Percentiles rank a stretch among this genome's conserved stretches.
Conservation (phyloP, 2,888 invertebrate genomes). For the Cataglyphis rosenhaueri region DNA sequence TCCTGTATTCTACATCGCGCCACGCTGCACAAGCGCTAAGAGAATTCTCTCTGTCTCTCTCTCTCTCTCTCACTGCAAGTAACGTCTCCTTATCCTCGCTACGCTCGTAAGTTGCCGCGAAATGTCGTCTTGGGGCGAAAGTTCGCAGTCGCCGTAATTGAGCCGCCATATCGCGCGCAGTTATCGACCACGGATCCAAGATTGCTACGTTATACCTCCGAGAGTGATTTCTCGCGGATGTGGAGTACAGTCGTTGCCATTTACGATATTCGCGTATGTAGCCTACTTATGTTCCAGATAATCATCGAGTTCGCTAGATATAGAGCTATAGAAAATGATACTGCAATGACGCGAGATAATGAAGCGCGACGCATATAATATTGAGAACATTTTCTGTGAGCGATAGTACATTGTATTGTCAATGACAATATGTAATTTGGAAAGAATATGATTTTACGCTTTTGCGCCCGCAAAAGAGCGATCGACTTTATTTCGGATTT, state of each 20-base stretch:
- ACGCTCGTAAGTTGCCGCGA: slow-evolving; percentile 57
- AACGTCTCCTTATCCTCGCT: slow-evolving; percentile 50
- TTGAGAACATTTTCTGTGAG: neutral
- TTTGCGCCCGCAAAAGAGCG: neutral
- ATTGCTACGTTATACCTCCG: slow-evolving; percentile 50
- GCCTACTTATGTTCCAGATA: slow-evolving; percentile 21
- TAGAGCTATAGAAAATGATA: neutral
- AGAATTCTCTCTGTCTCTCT: slow-evolving; percentile 39
- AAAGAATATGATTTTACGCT: neutral
- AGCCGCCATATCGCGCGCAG: slow-evolving; percentile 47
- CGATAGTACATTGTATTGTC: neutral
- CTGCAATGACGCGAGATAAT: neutral
- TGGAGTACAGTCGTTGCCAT: slow-evolving; percentile 27
- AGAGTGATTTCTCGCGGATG: slow-evolving; percentile 52
- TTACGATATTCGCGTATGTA: slow-evolving; percentile 32
- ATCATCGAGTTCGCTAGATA: neutral
- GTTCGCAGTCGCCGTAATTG: slow-evolving; percentile 56
- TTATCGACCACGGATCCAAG: slow-evolving; percentile 40
- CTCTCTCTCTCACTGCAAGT: slow-evolving; percentile 26
- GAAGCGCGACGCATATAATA: neutral
- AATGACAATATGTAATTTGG: neutral
- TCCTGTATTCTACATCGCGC: neutral
- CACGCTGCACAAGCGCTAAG: slow-evolving; percentile 15
- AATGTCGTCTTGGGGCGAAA: slow-evolving; percentile 54
- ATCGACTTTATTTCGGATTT: neutral